Conservation (phyloP, 2,888 invertebrate genomes). For the Trisateles emortualis region DNA sequence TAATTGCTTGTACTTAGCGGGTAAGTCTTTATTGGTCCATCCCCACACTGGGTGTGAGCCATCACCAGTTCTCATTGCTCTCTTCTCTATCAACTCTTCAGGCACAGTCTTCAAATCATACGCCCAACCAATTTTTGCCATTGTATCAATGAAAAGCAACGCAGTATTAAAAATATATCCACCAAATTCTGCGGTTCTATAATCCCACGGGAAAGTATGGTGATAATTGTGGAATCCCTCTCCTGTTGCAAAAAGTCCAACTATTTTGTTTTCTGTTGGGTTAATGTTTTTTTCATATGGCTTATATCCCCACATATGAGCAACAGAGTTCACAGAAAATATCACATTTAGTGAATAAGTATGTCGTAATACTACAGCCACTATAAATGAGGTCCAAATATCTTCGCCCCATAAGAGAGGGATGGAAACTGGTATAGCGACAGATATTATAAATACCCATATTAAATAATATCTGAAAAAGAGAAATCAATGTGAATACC, state of each 20-base stretch:
- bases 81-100: constrained; percentile 15
- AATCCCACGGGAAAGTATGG: constrained; percentile 60
- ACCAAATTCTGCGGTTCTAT: constrained; percentile 51
- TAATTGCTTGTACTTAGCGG: too few relatives aligned
- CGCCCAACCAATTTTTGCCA: constrained; percentile 32
- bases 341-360: constrained; percentile 27
- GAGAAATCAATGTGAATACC: too few relatives aligned
- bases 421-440: background rate
- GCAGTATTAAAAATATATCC: constrained; percentile 29
- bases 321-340: constrained; percentile 89
- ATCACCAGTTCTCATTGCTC: constrained; percentile 27
- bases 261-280: constrained; percentile 45
- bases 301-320: constrained; percentile 81
- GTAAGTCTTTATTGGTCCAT: background rate
- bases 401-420: background rate
- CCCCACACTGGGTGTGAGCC: constrained; percentile 24
- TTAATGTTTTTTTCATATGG: constrained; percentile 71
- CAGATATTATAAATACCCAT: background rate
- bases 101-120: constrained; percentile 24
- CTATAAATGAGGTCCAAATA: constrained; percentile 21
- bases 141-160: constrained; percentile 24
- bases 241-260: constrained; percentile 44
- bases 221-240: constrained; percentile 65
- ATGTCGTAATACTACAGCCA: background rate
- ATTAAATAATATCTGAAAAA: background rate